These are phyloP conservation scores for Psettodes erumei DNA, from an alignment of 2,113 vertebrate species.

Conservation along the genomic window DNA sequence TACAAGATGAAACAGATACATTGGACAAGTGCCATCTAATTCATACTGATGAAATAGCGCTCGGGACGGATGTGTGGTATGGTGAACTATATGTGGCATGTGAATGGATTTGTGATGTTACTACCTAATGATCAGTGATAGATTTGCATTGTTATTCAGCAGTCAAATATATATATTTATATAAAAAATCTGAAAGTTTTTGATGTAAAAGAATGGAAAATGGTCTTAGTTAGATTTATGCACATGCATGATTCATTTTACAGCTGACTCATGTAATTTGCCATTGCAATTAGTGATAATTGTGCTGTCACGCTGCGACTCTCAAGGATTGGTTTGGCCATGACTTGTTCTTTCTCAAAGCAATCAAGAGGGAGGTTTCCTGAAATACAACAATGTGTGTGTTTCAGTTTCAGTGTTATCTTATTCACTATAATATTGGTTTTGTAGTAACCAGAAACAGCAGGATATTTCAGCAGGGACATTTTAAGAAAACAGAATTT, in stretches of 20 bases:
- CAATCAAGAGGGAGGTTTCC: too few species aligned
- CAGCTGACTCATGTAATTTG: constrained; percentile 18
- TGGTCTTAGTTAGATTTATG: too few species aligned
- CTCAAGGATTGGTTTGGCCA: constrained; percentile 2
- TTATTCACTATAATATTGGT: too few species aligned
- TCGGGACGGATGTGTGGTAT: not conserved
- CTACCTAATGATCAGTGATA: not conserved
- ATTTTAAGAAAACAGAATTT: too few species aligned
- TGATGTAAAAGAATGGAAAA: too few species aligned
- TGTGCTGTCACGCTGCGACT: not conserved
- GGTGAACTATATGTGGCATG: not conserved
- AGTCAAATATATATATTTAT: not conserved
- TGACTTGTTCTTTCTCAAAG: not conserved
- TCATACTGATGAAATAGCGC: not conserved
- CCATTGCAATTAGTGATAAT: not conserved
- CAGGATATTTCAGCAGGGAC: too few species aligned
- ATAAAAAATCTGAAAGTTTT: not conserved
- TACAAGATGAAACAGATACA: not conserved
- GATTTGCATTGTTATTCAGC: not conserved
- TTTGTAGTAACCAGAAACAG: too few species aligned
- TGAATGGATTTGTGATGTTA: not conserved
- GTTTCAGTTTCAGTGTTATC: not conserved
- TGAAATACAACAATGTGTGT: not conserved
- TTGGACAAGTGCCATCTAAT: not conserved
- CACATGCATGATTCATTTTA: not conserved